Conservation (phyloP, 2,797 vertebrate genomes). For the Sternotherus odoratus region DNA sequence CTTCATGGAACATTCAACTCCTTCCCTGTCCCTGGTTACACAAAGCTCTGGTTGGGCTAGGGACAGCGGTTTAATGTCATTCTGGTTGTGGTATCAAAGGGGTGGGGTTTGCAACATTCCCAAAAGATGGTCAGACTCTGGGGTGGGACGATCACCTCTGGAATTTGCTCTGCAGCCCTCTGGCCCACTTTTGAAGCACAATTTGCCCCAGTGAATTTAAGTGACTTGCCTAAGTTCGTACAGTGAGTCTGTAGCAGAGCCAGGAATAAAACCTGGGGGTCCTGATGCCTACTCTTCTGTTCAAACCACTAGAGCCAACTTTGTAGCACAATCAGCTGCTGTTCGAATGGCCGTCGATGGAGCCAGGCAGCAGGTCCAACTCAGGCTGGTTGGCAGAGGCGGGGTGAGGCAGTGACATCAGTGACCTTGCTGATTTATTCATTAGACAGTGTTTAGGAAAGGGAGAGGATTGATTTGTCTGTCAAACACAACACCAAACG, state of each 20-base stretch:
- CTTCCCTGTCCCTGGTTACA: background rate
- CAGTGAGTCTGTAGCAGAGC: background rate
- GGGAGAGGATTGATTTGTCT: constrained; percentile 77
- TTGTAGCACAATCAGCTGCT: background rate
- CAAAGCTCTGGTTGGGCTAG: background rate
- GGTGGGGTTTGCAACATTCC: background rate
- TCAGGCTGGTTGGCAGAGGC: constrained; percentile 41
- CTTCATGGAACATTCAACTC: background rate
- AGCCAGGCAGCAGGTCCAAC: constrained; percentile 47
- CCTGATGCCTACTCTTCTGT: background rate
- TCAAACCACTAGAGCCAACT: fast-evolving
- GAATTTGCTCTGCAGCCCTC: background rate
- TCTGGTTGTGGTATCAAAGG: background rate
- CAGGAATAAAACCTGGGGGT: background rate
- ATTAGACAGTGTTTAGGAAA: constrained; percentile 68
- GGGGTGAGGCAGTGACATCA: constrained; percentile 44
- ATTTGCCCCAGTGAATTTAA: background rate
- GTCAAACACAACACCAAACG: constrained; percentile 67
- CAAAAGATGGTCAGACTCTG: background rate
- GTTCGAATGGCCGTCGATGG: constrained; percentile 36
- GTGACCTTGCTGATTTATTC: constrained; percentile 78
- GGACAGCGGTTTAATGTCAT: background rate
- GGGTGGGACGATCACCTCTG: background rate
- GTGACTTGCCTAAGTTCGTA: background rate
- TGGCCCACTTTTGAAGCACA: background rate